Base-by-base conservation (phyloP, 2,797 vertebrate species). In the Pterois miles region DNA sequence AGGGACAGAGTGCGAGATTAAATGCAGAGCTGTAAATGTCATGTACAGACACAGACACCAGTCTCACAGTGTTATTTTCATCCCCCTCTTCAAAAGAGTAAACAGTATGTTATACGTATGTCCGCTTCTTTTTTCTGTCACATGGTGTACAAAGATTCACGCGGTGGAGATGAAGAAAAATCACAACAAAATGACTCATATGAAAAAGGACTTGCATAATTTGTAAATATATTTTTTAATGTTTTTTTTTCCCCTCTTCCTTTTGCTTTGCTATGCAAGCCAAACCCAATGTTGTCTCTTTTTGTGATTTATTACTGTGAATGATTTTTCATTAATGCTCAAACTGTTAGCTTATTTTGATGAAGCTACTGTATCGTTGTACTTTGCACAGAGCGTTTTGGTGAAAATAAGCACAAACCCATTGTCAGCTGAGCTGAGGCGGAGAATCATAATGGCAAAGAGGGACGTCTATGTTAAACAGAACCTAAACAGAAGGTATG, bases 351-450 rank as follows among this genome's bases (percentile, higher is more conserved):
- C 91, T 94, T 91, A 84, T 93, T 90, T 92, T 84, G 78, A 93
- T 82, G 78, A 91, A 92, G 90, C 93, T 94, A 93, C 88, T 88
- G 89, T 94, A 93, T 91, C 81, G 87, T 92, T 97, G 96, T 96
- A 98, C 88, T 95, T 98, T 99, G 98, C 98, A 99, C 98, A 98
- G 91, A 93, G 96, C 95, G 81, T 94, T 96, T 98, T 96, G 97
- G 97, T 97, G 96, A 96, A 97, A 96, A 99, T 96, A 99, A 99
- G 98, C 98, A 99, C 98, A 99, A 99, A 97, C 95, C 85, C 93
- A 94, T 96, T 96, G 83, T 96, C 96, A 96, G 95, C 93, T 94
- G 93, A 97, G 94, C 94, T 96, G 96, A 96, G 94, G 95, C 95
- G 93, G 94, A 95, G 91, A 89, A 93, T 91, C 89, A 89, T 86